Conservation (phyloP, 2,888 invertebrate genomes). For the Seira ritae region DNA sequence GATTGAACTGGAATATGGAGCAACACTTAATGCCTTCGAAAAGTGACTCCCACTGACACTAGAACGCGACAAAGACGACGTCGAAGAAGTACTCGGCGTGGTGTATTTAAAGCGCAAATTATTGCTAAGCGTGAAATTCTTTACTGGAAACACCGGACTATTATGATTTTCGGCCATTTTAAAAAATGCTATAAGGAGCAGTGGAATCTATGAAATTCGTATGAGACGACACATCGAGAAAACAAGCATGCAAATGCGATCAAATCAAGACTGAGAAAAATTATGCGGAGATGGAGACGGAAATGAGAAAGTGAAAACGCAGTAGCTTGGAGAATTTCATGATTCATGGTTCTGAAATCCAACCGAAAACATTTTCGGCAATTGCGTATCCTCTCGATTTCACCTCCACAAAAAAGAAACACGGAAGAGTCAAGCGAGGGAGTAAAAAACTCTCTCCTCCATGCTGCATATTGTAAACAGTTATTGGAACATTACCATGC, state of each 20-base stretch:
- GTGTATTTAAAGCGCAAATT: conserved; percentile 54
- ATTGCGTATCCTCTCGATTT: not conserved
- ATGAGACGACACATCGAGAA: too few species aligned
- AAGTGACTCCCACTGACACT: conserved; percentile 15
- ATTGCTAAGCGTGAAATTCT: conserved; percentile 49
- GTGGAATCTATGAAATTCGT: too few species aligned
- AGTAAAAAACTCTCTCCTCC: not conserved
- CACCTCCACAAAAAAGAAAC: not conserved
- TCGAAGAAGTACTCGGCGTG: conserved; percentile 28
- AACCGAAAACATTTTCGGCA: not conserved
- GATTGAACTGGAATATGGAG: conserved; percentile 42
- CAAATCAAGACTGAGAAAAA: too few species aligned
- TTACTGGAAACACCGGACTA: conserved; percentile 56
- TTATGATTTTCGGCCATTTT: conserved; percentile 37
- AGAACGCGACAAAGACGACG: not conserved
- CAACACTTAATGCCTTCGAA: conserved; percentile 40
- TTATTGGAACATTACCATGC: not conserved
- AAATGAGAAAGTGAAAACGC: too few species aligned
- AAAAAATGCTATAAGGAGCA: too few species aligned
- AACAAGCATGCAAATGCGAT: too few species aligned
- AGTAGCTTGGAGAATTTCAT: conserved; percentile 13
- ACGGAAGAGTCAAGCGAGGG: not conserved
- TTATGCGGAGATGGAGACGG: too few species aligned
- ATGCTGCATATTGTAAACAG: not conserved
- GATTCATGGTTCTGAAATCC: not conserved